Base-by-base conservation (phyloP, 2,888 invertebrate species). In the Ischnus inquisitorius region DNA sequence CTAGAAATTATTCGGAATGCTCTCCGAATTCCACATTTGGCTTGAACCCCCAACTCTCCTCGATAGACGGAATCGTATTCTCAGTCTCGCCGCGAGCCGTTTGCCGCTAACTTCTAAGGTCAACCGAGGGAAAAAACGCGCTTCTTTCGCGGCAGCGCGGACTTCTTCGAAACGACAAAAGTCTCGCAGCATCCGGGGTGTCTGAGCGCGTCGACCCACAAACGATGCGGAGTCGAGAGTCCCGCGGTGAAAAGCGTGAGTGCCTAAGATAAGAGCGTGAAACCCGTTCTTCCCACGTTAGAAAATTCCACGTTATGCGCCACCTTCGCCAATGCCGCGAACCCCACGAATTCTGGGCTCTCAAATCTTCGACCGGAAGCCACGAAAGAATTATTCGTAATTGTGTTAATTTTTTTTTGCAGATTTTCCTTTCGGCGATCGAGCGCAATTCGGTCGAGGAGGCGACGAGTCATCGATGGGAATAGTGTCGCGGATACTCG, bases 261-360 rank as follows among this genome's bases (percentile, higher is more conserved):
- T 77, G 60, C 39, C 67, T 22, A 51, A 60, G 39, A 22, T 14
- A n/a, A n/a, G 34, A 43, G 16, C 72, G 60, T 16, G 60, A 72
- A 83, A 83, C 80, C 46, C 54, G 79, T 83, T 79, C 48, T 77
- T 83, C 72, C 75, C 72, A 77, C 80, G 79, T 77, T 80, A 64
- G 54, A 67, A 83, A 83, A 80, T 76, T 75, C 65, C 57, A 76
- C 71, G 25, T 10, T 2, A 22, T 16, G 19, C 22, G 10, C 54
- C 19, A 12, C 22, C 54, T 19, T 22, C 19, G 3, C 19, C 22
- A 22, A 3, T 54, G 54, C 51, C 16, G 16, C 1, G 34, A 34
- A 34, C 34, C 0, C 34, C 34, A 34, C 1, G 34, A 34, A 34
- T 34, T 34, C 34, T 8, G 4, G 34, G 2, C 4, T 34, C 4